Evolutionary conservation across 1,140 invertebrate genomes (phyloP).

Genomic region (honey bee (Apis mellifera)): DNA sequence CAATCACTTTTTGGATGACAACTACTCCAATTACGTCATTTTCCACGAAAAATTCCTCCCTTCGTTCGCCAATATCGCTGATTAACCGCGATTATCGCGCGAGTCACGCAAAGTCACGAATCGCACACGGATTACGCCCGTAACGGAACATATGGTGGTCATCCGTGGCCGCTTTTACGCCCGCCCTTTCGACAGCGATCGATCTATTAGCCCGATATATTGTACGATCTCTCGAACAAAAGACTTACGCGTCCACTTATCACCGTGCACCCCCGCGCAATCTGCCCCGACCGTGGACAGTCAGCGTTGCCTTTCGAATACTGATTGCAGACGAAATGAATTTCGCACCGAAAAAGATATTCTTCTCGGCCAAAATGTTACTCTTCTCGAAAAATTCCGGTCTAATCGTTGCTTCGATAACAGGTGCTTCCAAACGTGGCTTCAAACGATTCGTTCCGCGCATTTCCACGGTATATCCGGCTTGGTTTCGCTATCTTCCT

Average conservation of each 20-base stretch:
- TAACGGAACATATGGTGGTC: constrained; percentile 74
- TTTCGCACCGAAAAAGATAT: too few species aligned
- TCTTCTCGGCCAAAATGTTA: too few species aligned
- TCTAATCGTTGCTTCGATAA: constrained; percentile 47
- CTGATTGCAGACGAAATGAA: constrained; percentile 55
- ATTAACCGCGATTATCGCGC: constrained; percentile 57
- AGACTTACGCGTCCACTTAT: constrained; percentile 58
- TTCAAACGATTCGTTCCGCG: constrained; percentile 52
- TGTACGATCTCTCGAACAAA: constrained; percentile 68
- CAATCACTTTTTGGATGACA: not conserved
- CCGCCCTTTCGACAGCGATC: constrained; percentile 36
- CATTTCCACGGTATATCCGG: constrained; percentile 56
- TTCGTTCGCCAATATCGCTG: not conserved
- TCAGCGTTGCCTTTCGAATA: too few species aligned
- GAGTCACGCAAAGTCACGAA: constrained; percentile 55
- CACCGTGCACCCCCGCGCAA: constrained; percentile 44
- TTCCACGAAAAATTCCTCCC: not conserved
- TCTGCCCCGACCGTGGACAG: too few species aligned
- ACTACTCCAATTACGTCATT: too few species aligned
- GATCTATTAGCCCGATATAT: constrained; percentile 45
- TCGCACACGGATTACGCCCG: constrained; percentile 45
- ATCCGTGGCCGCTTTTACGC: constrained; percentile 67
- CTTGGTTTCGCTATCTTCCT: not conserved
- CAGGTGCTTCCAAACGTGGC: constrained; percentile 69
- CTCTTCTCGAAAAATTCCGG: too few species aligned